phyloP scores from a whole-genome alignment of 1,140 invertebrate genomes.

The Aplysia californica region DNA sequence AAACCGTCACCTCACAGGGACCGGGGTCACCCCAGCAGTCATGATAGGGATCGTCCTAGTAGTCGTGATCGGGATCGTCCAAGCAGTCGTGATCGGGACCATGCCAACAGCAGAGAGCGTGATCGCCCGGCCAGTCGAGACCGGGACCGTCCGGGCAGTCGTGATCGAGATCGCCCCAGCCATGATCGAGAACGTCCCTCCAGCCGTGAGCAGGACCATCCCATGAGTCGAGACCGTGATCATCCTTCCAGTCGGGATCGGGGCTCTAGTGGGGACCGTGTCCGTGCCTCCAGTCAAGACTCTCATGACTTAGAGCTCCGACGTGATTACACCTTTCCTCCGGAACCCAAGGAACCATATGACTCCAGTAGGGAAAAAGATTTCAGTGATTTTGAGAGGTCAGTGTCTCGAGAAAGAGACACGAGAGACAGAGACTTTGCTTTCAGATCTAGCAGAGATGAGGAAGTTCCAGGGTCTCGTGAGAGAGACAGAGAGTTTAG shows the following conservation, averaged over 20 bases:
- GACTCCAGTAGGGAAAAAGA: constrained; percentile 36
- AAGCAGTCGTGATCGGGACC: background rate
- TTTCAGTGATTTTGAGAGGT: no score
- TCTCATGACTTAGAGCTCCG: background rate
- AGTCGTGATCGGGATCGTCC: no score
- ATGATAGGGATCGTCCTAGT: no score
- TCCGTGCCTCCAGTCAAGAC: background rate
- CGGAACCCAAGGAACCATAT: constrained; percentile 41
- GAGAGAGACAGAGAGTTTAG: constrained; percentile 31
- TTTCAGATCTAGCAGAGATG: no score
- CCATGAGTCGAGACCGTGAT: background rate
- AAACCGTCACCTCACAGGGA: constrained; percentile 14
- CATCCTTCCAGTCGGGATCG: background rate
- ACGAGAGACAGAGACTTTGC: no score
- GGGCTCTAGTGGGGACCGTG: background rate
- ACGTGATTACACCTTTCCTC: constrained; percentile 36
- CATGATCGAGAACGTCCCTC: no score
- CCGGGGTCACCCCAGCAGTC: background rate
- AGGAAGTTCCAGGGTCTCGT: constrained; percentile 19
- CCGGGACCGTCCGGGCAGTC: background rate
- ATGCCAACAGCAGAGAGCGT: background rate
- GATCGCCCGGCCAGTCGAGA: no score
- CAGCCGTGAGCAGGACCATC: no score
- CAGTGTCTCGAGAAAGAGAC: no score
- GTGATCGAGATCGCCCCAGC: no score